These are phyloP conservation scores for Zygogramma bicolorata DNA, from an alignment of 2,888 invertebrate genomes.

Conservation along the genomic window DNA sequence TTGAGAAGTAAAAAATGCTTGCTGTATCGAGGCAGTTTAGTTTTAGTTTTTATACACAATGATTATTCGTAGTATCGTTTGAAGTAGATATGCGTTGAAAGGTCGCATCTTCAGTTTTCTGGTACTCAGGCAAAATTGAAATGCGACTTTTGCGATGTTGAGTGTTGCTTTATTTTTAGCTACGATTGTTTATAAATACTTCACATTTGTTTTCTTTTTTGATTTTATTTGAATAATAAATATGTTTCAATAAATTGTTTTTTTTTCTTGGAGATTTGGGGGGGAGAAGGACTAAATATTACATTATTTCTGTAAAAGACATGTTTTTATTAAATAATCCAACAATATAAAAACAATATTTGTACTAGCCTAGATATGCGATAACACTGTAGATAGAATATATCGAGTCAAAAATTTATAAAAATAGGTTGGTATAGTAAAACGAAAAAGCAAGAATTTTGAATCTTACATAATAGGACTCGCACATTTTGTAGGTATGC, in stretches of 20 bases:
- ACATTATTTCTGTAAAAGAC: neutral
- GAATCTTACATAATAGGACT: too few relatives aligned
- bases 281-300: too few relatives aligned
- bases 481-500: too few relatives aligned
- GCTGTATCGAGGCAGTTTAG: constrained; percentile 33
- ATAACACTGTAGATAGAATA: neutral
- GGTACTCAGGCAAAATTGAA: constrained; percentile 19
- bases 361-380: constrained; percentile 5
- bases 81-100: constrained; percentile 33
- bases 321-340: constrained; percentile 5
- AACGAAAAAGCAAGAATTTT: neutral
- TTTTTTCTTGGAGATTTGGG: too few relatives aligned
- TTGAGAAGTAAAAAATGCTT: constrained; percentile 20
- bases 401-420: neutral
- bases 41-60: constrained; percentile 40
- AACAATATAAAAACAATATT: constrained; percentile 18
- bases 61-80: constrained; percentile 49
- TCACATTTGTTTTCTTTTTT: constrained; percentile 60
- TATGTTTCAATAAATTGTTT: constrained; percentile 60
- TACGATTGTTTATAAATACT: constrained; percentile 61
- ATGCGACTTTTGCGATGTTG: constrained; percentile 33
- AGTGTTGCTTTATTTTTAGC: constrained; percentile 53
- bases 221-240: constrained; percentile 64
- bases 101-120: constrained; percentile 27
- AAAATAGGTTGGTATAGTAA: neutral